Conservation (phyloP, 2,888 invertebrate genomes). For the Drymonia ruficornis region DNA sequence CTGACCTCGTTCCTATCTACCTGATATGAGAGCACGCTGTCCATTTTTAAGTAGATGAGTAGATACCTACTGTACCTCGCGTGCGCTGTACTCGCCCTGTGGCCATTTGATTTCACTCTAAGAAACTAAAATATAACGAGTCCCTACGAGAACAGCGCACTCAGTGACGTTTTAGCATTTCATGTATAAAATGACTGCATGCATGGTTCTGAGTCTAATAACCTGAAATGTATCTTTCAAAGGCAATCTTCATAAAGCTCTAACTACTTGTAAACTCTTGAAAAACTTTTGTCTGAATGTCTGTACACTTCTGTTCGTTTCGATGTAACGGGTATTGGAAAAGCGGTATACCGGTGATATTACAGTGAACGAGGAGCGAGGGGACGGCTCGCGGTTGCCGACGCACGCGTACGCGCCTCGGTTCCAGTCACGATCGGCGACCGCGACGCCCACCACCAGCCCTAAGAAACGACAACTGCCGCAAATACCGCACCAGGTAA, state of each 20-base stretch:
- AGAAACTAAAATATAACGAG: slow-evolving; percentile 1
- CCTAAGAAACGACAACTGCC: slow-evolving; percentile 98
- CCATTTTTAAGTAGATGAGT: slow-evolving; percentile 42
- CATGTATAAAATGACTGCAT: slow-evolving; percentile 27
- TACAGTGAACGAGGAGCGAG: slow-evolving; percentile 67
- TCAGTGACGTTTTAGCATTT: slow-evolving; percentile 21
- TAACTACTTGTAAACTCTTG: slow-evolving; percentile 19
- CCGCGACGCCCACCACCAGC: slow-evolving; percentile 96
- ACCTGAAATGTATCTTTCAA: slow-evolving; percentile 43
- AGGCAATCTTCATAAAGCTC: slow-evolving; percentile 43
- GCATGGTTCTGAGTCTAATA: slow-evolving; percentile 46
- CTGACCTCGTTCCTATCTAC: slow-evolving; percentile 66
- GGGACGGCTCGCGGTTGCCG: slow-evolving; percentile 71
- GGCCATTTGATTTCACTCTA: slow-evolving; percentile 4
- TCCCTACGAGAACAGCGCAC: slow-evolving; percentile 27
- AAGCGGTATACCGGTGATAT: slow-evolving; percentile 45
- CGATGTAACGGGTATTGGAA: slow-evolving; percentile 29
- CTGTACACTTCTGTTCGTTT: slow-evolving; percentile 9
- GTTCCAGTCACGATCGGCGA: slow-evolving; percentile 94
- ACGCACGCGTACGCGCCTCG: slow-evolving; percentile 87
- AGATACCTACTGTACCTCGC: slow-evolving; percentile 31
- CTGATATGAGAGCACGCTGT: slow-evolving; percentile 74
- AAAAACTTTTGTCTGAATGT: slow-evolving; percentile 21
- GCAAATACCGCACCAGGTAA: slow-evolving; percentile 92
- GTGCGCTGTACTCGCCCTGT: slow-evolving; percentile 39